A percentile compares a stretch with the other conserved stretches of the same genome.
phyloP scores from a whole-genome alignment of 1,140 invertebrate species.

The Pomacea maculata region DNA sequence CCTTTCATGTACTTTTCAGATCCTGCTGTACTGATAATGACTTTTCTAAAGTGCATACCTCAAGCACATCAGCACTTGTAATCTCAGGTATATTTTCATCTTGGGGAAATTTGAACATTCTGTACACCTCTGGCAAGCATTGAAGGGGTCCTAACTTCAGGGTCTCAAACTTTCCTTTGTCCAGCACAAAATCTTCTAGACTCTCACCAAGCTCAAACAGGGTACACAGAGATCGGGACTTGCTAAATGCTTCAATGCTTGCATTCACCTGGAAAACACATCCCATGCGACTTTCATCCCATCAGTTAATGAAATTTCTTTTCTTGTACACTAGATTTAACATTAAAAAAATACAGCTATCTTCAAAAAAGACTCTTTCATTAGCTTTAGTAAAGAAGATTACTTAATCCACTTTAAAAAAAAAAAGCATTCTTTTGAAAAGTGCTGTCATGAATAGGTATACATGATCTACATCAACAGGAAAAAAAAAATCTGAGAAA shows the following conservation, averaged over 20 bases:
- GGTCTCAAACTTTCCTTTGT: conserved; percentile 46
- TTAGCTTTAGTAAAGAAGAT: no score
- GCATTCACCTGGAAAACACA: conserved; percentile 54
- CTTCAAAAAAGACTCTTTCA: background rate
- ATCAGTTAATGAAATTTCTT: conserved; percentile 5
- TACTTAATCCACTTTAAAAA: no score
- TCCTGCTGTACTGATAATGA: no score
- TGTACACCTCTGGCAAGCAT: conserved; percentile 53
- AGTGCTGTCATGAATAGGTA: no score
- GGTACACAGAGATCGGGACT: conserved; percentile 52
- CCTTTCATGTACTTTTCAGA: no score
- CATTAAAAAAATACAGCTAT: background rate
- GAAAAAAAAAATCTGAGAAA: no score
- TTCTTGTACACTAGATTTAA: background rate
- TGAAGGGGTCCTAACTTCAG: conserved; percentile 59
- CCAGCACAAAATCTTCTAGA: conserved; percentile 45
- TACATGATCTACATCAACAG: no score
- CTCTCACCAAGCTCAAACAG: conserved; percentile 52
- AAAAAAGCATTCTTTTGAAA: no score
- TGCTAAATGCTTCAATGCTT: conserved; percentile 55
- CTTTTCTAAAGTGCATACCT: conserved; percentile 22
- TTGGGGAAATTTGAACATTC: conserved; percentile 57
- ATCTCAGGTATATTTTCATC: conserved; percentile 56
- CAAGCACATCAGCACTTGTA: conserved; percentile 53
- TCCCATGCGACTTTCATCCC: conserved; percentile 21